phyloP scores from a whole-genome alignment of 2,113 vertebrate species.

The Varanus komodoensis region DNA sequence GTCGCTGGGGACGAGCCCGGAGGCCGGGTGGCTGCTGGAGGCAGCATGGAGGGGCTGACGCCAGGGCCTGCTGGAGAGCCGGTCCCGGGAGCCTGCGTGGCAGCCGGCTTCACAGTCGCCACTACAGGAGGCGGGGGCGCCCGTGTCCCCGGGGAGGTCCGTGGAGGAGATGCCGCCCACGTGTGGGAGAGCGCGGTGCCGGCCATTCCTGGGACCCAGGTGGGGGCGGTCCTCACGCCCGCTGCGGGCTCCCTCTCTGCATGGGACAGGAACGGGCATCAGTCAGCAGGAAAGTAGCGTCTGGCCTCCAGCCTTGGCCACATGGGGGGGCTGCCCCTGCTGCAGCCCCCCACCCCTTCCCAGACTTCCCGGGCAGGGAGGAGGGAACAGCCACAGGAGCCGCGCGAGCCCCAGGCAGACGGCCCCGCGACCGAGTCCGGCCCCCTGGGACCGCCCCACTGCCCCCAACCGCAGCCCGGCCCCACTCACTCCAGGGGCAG shows the following conservation, averaged over 20 bases:
- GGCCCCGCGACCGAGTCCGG: too few relatives aligned
- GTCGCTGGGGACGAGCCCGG: constrained; percentile 37
- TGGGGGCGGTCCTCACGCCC: constrained; percentile 38
- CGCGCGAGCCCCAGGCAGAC: too few relatives aligned
- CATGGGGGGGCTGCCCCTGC: background rate
- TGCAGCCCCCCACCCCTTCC: too few relatives aligned
- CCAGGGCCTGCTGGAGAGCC: constrained; percentile 4
- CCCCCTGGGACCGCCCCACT: too few relatives aligned
- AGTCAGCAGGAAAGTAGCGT: background rate
- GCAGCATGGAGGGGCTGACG: background rate
- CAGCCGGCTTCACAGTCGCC: background rate
- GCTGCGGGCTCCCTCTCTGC: constrained; percentile 66
- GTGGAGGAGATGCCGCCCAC: background rate
- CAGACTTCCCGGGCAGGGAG: too few relatives aligned
- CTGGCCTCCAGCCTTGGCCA: background rate
- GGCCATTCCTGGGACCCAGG: background rate
- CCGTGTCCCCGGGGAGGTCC: background rate
- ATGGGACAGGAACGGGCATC: too few relatives aligned
- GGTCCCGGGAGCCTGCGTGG: background rate
- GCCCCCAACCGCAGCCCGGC: background rate
- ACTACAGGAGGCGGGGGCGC: background rate
- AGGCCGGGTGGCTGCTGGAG: background rate
- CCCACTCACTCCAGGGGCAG: constrained; percentile 77
- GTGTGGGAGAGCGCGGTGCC: background rate
- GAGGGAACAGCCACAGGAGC: too few relatives aligned